Percentiles rank a stretch among this genome's conserved stretches.
Evolutionary conservation across 2,888 invertebrate genomes (phyloP).

Genomic region (Uropetala carovei): DNA sequence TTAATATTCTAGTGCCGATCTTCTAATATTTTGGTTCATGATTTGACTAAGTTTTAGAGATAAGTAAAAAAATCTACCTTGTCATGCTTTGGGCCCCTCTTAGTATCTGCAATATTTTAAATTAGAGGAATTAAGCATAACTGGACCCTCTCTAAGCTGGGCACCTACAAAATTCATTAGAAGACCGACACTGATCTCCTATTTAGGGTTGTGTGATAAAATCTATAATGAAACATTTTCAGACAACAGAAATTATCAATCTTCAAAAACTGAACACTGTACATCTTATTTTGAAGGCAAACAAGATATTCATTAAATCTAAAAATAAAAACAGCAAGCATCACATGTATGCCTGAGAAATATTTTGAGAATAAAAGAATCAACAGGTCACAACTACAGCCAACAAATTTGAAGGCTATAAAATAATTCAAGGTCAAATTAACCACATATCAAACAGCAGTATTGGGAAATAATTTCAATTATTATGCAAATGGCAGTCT

Average conservation of each 20-base stretch:
- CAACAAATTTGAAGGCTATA: neutral
- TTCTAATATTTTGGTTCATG: slow-evolving; percentile 4
- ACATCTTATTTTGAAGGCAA: neutral
- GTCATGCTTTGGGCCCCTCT: neutral
- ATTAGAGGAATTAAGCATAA: neutral
- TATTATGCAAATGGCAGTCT: neutral
- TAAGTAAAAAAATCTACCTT: neutral
- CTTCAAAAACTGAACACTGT: slow-evolving; percentile 29
- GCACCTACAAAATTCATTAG: neutral
- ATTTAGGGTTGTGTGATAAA: neutral
- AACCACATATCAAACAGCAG: neutral
- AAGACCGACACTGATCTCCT: neutral
- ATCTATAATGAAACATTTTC: neutral
- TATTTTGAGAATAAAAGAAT: neutral
- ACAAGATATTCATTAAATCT: slow-evolving; percentile 17
- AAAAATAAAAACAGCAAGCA: slow-evolving; percentile 18
- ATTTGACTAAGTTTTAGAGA: neutral
- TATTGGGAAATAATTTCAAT: neutral
- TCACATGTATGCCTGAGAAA: neutral
- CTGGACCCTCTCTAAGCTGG: neutral
- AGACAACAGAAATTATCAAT: slow-evolving; percentile 1
- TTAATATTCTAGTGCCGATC: neutral
- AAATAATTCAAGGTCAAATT: neutral
- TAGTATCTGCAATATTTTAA: neutral
- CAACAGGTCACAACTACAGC: neutral